Percentiles rank a stretch among this genome's conserved stretches.
phyloP scores from a whole-genome alignment of 2,888 invertebrate genomes.

The Drosophila multiciliata region DNA sequence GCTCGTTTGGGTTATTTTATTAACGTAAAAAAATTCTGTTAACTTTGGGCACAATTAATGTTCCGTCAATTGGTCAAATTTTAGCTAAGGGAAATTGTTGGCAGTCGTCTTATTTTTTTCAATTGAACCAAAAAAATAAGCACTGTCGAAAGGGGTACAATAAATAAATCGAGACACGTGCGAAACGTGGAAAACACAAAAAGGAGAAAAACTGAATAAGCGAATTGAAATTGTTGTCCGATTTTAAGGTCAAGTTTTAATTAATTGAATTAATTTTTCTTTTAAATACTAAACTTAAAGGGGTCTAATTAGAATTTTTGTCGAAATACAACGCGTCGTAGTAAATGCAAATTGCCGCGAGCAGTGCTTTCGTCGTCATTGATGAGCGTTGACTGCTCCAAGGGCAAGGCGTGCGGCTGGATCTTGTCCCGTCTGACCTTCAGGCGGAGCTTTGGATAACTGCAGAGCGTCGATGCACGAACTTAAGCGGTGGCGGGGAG shows the following conservation, averaged over 20 bases:
- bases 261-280: neutral
- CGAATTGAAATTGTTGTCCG: conserved; percentile 49
- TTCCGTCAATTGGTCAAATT: conserved; percentile 72
- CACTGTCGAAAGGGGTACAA: conserved; percentile 65
- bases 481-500: conserved; percentile 10
- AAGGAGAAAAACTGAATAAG: conserved; percentile 18
- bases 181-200: conserved; percentile 46
- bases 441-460: conserved; percentile 53
- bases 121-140: conserved; percentile 49
- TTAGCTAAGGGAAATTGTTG: conserved; percentile 35
- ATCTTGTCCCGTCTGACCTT: conserved; percentile 73
- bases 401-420: conserved; percentile 12
- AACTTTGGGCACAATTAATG: conserved; percentile 59
- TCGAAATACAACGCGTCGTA: conserved; percentile 56
- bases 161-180: conserved; percentile 64
- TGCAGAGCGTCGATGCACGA: neutral
- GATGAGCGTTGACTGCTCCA: conserved; percentile 65
- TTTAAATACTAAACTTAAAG: conserved; percentile 39
- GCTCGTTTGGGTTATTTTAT: conserved; percentile 29
- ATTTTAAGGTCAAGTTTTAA: conserved; percentile 40
- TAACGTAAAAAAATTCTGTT: conserved; percentile 50
- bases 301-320: conserved; percentile 6
- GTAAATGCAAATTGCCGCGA: conserved; percentile 47
- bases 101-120: conserved; percentile 62
- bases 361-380: conserved; percentile 71